phyloP scores from a whole-genome alignment of 2,888 invertebrate species.

The Perdita meconis region DNA sequence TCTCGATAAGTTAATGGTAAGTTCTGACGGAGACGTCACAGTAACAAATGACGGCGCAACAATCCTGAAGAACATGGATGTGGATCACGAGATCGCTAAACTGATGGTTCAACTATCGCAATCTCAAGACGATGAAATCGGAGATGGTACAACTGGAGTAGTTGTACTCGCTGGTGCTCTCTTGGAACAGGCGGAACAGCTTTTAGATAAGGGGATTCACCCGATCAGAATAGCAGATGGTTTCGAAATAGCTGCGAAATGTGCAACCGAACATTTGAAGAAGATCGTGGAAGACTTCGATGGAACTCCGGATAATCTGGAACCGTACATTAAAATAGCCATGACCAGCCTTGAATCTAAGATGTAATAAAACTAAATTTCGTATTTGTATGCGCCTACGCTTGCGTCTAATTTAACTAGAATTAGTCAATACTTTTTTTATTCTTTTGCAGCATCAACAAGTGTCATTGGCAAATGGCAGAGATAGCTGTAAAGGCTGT shows the following conservation, averaged over 20 bases:
- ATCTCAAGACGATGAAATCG: slow-evolving; percentile 99
- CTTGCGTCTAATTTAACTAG: background rate
- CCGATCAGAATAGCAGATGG: slow-evolving; percentile 99
- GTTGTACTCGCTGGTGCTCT: slow-evolving; percentile 96
- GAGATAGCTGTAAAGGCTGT: slow-evolving; percentile 99
- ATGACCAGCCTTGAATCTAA: slow-evolving; percentile 99
- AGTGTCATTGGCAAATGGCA: slow-evolving; percentile 98
- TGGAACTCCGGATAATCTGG: slow-evolving; percentile 92
- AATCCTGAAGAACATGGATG: slow-evolving; percentile 99
- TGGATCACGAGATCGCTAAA: slow-evolving; percentile 99
- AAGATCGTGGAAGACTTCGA: slow-evolving; percentile 95
- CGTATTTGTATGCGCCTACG: background rate
- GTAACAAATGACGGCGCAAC: slow-evolving; percentile 99
- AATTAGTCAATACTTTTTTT: slow-evolving; percentile 36
- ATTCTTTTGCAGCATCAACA: slow-evolving; percentile 90
- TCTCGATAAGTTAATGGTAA: slow-evolving; percentile 98
- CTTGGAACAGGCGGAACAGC: slow-evolving; percentile 95
- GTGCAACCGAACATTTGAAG: slow-evolving; percentile 94
- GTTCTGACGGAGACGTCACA: slow-evolving; percentile 97
- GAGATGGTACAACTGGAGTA: slow-evolving; percentile 99
- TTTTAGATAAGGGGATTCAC: slow-evolving; percentile 98
- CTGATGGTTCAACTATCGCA: slow-evolving; percentile 98
- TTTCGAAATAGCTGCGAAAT: slow-evolving; percentile 97
- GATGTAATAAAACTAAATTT: slow-evolving; percentile 86
- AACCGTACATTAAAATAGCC: slow-evolving; percentile 96